Conservation (phyloP, 2,797 vertebrate species). For the Spondyliosoma cantharus region DNA sequence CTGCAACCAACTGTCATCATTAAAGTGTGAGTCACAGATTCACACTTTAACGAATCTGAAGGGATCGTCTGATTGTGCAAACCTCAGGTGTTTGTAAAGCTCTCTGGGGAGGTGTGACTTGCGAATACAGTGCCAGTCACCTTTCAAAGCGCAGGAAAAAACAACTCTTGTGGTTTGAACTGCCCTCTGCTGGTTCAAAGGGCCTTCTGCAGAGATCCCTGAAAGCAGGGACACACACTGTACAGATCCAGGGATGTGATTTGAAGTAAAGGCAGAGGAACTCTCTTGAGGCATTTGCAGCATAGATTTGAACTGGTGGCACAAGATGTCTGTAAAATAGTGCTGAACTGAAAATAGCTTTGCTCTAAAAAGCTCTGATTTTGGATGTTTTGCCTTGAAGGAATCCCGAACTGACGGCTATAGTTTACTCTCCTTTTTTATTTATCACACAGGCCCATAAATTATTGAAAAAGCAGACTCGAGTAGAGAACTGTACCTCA, state of each 20-base stretch:
- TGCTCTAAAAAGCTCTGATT: not conserved
- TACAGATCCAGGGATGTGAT: not conserved
- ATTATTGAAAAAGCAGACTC: not conserved
- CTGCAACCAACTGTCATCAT: constrained; percentile 1
- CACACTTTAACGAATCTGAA: no score
- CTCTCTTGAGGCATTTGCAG: not conserved
- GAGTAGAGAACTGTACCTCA: not conserved
- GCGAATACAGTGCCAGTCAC: not conserved
- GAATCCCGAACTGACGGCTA: not conserved
- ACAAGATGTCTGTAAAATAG: not conserved
- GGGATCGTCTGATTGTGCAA: not conserved
- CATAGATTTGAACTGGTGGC: not conserved
- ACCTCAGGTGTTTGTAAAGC: constrained; percentile 18
- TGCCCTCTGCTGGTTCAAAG: constrained; percentile 74
- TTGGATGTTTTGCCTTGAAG: not conserved
- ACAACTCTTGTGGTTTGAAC: constrained; percentile 53
- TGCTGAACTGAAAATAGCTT: not conserved
- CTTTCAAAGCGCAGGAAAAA: not conserved
- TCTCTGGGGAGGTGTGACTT: constrained; percentile 8
- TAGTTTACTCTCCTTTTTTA: not conserved
- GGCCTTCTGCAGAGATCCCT: constrained; percentile 39
- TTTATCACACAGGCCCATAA: constrained; percentile 8
- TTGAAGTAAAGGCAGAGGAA: not conserved
- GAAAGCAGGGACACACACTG: not conserved
- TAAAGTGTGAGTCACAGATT: constrained; percentile 37